phyloP scores from a whole-genome alignment of 2,797 vertebrate species.

The Poecilia picta region DNA sequence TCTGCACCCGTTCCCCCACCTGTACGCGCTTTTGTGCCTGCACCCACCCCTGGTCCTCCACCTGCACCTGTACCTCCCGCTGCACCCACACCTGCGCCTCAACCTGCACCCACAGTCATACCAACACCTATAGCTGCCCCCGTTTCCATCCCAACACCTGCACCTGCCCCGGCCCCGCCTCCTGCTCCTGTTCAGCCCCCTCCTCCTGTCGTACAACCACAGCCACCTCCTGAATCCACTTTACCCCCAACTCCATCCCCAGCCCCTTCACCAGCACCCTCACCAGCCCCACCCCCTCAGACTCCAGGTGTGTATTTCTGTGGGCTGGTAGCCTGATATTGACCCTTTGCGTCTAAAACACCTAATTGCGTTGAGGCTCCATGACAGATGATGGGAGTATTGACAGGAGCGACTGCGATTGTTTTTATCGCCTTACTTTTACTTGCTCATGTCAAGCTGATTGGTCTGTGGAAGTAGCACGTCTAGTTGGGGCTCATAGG shows the following conservation, averaged over 20 bases:
- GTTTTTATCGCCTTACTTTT: too few relatives aligned
- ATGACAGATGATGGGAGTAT: too few relatives aligned
- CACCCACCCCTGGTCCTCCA: not conserved
- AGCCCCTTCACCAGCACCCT: conserved; percentile 19
- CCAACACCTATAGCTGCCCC: not conserved
- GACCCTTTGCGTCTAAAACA: too few relatives aligned
- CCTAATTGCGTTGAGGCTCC: too few relatives aligned
- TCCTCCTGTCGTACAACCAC: conserved; percentile 8
- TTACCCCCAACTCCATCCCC: conserved; percentile 10
- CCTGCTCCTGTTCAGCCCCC: not conserved
- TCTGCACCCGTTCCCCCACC: not conserved
- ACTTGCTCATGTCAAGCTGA: too few relatives aligned
- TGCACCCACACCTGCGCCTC: not conserved
- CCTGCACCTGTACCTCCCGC: not conserved
- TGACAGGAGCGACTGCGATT: too few relatives aligned
- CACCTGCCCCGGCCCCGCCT: not conserved
- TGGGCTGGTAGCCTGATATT: not conserved
- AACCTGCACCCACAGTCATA: not conserved
- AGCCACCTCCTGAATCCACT: conserved; percentile 1
- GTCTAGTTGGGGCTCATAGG: too few relatives aligned
- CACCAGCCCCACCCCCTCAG: conserved; percentile 55
- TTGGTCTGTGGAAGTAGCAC: too few relatives aligned
- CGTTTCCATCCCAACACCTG: not conserved
- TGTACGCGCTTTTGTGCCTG: not conserved
- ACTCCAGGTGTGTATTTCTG: conserved; percentile 75